phyloP scores from a whole-genome alignment of 2,797 vertebrate species.

The Karalla daura region DNA sequence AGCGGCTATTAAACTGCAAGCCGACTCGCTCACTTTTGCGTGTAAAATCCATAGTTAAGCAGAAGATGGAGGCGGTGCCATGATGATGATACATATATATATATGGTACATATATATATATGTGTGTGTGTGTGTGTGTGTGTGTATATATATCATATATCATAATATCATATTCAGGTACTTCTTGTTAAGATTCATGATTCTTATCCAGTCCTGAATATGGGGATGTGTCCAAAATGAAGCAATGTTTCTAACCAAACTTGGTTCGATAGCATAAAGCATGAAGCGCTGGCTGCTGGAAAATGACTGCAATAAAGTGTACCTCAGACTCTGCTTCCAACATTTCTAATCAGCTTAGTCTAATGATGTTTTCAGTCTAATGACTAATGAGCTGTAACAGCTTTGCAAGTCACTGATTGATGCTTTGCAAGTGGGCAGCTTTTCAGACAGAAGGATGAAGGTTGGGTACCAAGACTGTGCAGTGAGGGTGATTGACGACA shows the following conservation, averaged over 20 bases:
- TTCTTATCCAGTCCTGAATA: background rate
- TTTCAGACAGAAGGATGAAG: slow-evolving; percentile 26
- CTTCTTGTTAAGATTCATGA: too few relatives aligned
- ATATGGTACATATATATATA: too few relatives aligned
- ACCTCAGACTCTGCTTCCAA: slow-evolving; percentile 25
- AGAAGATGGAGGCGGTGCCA: too few relatives aligned
- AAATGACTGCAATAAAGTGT: slow-evolving; percentile 17
- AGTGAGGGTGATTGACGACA: slow-evolving; percentile 50
- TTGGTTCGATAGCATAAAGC: background rate
- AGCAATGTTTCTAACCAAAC: background rate
- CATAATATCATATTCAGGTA: too few relatives aligned
- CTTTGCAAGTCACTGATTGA: slow-evolving; percentile 40
- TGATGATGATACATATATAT: too few relatives aligned
- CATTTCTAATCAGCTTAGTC: slow-evolving; percentile 42
- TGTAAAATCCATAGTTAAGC: too few relatives aligned
- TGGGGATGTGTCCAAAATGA: background rate
- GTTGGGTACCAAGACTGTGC: slow-evolving; percentile 50
- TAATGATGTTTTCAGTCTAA: slow-evolving; percentile 49
- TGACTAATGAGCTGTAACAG: slow-evolving; percentile 56
- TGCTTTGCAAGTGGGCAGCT: slow-evolving; percentile 38
- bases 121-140: too few relatives aligned
- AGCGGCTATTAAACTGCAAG: too few relatives aligned
- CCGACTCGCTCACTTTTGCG: too few relatives aligned
- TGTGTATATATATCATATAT: too few relatives aligned
- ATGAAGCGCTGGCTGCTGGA: background rate